phyloP scores from a whole-genome alignment of 2,113 vertebrate species.

The Cephalopterus ornatus region DNA sequence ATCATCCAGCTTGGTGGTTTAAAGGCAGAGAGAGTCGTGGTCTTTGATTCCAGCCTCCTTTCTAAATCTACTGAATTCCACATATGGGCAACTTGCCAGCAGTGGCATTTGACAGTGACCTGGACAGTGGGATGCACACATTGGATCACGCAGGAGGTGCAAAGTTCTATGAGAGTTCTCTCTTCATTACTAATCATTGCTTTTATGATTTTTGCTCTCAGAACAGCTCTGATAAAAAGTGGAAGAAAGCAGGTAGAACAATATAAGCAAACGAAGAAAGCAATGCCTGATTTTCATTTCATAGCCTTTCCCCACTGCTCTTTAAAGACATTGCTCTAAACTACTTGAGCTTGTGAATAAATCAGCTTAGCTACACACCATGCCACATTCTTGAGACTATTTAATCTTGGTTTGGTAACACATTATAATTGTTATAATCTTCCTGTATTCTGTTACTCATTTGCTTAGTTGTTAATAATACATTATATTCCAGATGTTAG shows the following conservation, averaged over 20 bases:
- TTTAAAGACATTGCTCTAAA: neutral
- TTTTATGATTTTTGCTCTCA: neutral
- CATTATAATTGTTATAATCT: neutral
- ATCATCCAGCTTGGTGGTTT: neutral
- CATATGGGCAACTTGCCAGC: rapidly evolving
- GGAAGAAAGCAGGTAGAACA: neutral
- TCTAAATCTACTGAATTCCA: neutral
- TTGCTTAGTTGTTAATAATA: neutral
- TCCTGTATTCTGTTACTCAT: neutral
- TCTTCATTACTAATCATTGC: neutral
- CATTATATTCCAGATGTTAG: neutral
- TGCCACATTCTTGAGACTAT: neutral
- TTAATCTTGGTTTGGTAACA: neutral
- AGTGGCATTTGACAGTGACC: neutral
- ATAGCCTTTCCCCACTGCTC: neutral
- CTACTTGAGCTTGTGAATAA: neutral
- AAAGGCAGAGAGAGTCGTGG: neutral
- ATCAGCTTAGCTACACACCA: neutral
- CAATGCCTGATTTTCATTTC: neutral
- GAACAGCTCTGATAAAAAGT: neutral
- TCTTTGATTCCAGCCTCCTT: neutral
- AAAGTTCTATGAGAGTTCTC: neutral
- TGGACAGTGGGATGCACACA: neutral
- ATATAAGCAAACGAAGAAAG: neutral
- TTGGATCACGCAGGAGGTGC: neutral